Base-by-base conservation (phyloP, 2,797 vertebrate species). In the Tenualosa ilisha region DNA sequence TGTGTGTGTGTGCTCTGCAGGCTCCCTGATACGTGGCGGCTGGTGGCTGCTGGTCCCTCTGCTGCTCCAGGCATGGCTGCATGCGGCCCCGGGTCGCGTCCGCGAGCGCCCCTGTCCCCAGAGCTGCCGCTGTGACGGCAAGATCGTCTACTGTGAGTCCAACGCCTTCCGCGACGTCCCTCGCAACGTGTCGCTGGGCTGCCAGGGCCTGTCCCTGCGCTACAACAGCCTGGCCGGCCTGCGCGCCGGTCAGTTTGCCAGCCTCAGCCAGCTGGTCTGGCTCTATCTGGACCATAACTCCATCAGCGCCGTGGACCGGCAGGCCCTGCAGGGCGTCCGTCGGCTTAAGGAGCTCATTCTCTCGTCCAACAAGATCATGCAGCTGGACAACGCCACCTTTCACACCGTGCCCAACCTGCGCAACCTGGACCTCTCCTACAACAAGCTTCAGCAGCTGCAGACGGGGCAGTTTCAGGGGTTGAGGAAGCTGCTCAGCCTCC, bases 201-300 rank as follows among this genome's bases (percentile, higher is more conserved):
- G 97, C 4, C 98, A 99, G 92, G 98, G 98, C 90, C 95, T 99
- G 86, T 99, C 98, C 0, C 92, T 99, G 87, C 96, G 98, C 26
- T 99, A 99, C 96, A 99, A 99, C 96, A 99, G 98, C 94, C 96
- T 99, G 92, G 96, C 1, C 9, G 4, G 13, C 68, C 26, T 37
- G 5, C 31, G 31, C 0, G 68, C 31, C 20, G 63, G 63, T 91
- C 98, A 99, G 95, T 99, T 99, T 72, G 96, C 97, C 0, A 97
- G 97, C 90, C 97, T 99, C 88, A 95, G 97, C 86, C 98, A 99
- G 92, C 97, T 99, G 82, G 97, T 98, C 54, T 99, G 98, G 98
- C 96, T 99, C 63, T 99, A 99, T 92, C 97, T 99, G 1, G 98
- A 99, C 95, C 98, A 99, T 88, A 99, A 99, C 88, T 99, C 99